Evolutionary conservation across 37 sponge, comb jelly and placozoan genomes (phyloP), one percentile per base, ranked within the genome.

Genomic region (Petrosia ficiformis): DNA sequence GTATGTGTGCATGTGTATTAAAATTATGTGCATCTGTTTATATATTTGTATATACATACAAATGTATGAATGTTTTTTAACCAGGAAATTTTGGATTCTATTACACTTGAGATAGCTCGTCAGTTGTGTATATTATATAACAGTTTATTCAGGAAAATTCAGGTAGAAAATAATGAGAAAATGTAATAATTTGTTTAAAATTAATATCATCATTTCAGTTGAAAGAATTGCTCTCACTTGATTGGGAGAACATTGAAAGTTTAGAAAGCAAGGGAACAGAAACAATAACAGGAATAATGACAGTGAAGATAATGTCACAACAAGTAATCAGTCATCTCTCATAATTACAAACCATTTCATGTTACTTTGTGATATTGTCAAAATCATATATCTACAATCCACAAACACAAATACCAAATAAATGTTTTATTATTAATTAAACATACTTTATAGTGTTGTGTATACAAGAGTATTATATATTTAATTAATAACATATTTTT

Each of bases 81-180:
- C n/a, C n/a, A n/a, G n/a, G n/a, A n/a, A n/a, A n/a, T n/a, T n/a
- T n/a, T n/a, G n/a, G 90, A 90, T 72, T 73, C 84, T 8, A 90
- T 84, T 59, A 81, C 81, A 21, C 72, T 90, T 30, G 90, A 90
- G 64, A 63, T 90, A 1, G 81, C 85, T 24, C 44, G 90, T 76
- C 90, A 90, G 61, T 69, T 90, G 33, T 58, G 84, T 4, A 8
- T 84, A 1, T 37, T 57, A 31, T 90, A 68, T 59, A 68, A 68
- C 3, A 34, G 67, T 16, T 29, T 75, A 36, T 69, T 90, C 41
- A 84, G 82, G 33, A 32, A 80, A 0, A 67, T 90, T 31, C 63
- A 61, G 65, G 90, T 90, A 35, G 77, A 86, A 6, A 8, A 59
- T 48, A 48, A 14, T 14, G 54, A 8, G 14, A 19, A 59, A 31